Conservation (phyloP, 2,113 vertebrate species). For the Centrocercus urophasianus region DNA sequence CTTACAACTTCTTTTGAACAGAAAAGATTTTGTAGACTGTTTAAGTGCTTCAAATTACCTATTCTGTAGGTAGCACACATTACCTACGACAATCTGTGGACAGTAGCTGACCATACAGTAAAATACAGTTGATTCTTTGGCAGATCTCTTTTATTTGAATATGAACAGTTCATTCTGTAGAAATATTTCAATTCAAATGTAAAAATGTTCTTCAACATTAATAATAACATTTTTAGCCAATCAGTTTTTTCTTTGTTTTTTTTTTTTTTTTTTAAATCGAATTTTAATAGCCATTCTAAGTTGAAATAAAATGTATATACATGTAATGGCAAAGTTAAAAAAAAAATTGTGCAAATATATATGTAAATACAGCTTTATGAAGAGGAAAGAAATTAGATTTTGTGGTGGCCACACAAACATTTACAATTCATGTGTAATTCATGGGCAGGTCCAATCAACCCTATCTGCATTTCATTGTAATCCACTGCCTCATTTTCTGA, state of each 20-base stretch:
- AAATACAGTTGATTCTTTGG: background rate
- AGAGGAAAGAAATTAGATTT: background rate
- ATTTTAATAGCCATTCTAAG: background rate
- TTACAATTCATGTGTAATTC: background rate
- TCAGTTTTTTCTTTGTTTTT: background rate
- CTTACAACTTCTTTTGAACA: background rate
- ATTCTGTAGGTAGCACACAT: background rate
- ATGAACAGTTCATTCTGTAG: background rate
- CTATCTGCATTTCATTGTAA: background rate
- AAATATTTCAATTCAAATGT: background rate
- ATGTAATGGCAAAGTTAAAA: background rate
- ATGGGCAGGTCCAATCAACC: background rate
- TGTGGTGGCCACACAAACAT: background rate
- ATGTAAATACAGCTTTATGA: background rate
- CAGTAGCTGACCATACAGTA: background rate
- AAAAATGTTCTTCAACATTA: background rate
- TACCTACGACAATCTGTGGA: background rate
- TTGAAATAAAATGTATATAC: background rate
- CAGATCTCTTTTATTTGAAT: background rate
- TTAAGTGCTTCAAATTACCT: background rate
- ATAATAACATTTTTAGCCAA: background rate
- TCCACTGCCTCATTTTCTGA: background rate
- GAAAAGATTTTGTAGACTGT: accelerated
- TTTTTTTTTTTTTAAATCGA: background rate
- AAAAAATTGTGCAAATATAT: background rate